Base-by-base conservation (phyloP, 2,797 vertebrate species). In the Buphagus erythrorhynchus region DNA sequence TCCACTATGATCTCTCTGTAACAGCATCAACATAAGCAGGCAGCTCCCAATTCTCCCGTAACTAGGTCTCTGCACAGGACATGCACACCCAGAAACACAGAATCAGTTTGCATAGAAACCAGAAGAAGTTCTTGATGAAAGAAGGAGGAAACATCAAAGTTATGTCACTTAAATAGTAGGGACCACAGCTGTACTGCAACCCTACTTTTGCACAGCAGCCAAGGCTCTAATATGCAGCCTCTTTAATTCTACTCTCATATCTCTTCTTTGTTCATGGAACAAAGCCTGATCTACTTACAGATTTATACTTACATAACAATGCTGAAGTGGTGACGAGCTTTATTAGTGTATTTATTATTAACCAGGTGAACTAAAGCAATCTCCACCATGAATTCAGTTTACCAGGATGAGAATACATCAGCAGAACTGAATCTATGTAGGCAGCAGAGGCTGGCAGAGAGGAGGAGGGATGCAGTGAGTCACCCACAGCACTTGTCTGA, bases 301-400 rank as follows among this genome's bases (percentile, higher is more conserved):
- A 76, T 33, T 36, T 77, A 43, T 54, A 52, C 36, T 92, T 95
- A 82, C 0, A 58, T 93, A 95, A 95, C 46, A 88, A 48, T 24
- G 35, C 54, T 81, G 35, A 93, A 95, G 35, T 8, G 36, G 20
- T 65, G 22, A 62, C 1, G 7, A 67, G 43, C 11, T 86, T 77
- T 90, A 72, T 13, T 68, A 26, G 25, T 22, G 20, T 75, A 46
- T 78, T 91, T 94, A 83, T 95, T 93, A 91, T 94, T 90, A 94
- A 58, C 45, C 68, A 68, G 58, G 58, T 93, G 79, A 61, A 91
- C 73, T 78, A 77, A 69, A 84, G 91, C 58, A 88, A 65, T 63
- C 48, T 72, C 68, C 79, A 46, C 38, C 16, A 9, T 7, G 25
- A 82, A 57, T 21, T 42, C n/a, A 46, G 49, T 57, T 91, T 91